Evolutionary conservation across 2,113 vertebrate species (phyloP), one percentile per base, ranked within the genome.

Genomic region (Gobiocypris rarus): DNA sequence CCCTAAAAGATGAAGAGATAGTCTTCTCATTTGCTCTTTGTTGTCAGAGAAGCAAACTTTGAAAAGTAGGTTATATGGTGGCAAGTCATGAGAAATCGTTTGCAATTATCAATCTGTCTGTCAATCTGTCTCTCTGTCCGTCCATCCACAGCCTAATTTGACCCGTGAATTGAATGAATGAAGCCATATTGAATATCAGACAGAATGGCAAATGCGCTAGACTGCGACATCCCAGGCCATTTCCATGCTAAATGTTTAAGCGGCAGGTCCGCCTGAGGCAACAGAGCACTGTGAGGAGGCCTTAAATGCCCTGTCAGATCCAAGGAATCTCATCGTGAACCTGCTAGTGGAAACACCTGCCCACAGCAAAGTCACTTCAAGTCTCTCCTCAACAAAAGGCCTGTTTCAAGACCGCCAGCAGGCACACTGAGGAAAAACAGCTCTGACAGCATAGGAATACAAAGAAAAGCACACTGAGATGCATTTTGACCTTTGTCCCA

Each of bases 261-360:
- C 91, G 89, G 88, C 88, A 88, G 88, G 69, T n/a, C 56, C 14
- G 84, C 88, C 87, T 6, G 24, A 11, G 90, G 58, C 79, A 56
- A 52, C 74, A 22, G 71, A 41, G 45, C 48, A 70, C 87, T 0
- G 65, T 63, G 81, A 91, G 86, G 86, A 91, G 91, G 91, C 92
- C 78, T 91, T 92, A 91, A 91, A 91, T 90, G 85, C 86, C 88
- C 85, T 91, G 92, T 92, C 90, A 90, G 89, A 86, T 90, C 84
- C 79, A 81, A 63, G 81, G 81, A 85, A 58, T 89, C 88, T 92
- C 86, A 82, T 15, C 50, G 84, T 81, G 80, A 89, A 92, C 90
- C 91, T 93, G 88, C 89, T 84, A 84, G 78, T 82, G 69, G 43
- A 85, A 67, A 86, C 89, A 91, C 89, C 90, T 93, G 89, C 89